Base-by-base conservation (phyloP, 2,113 vertebrate species). In the Carassius carassius region DNA sequence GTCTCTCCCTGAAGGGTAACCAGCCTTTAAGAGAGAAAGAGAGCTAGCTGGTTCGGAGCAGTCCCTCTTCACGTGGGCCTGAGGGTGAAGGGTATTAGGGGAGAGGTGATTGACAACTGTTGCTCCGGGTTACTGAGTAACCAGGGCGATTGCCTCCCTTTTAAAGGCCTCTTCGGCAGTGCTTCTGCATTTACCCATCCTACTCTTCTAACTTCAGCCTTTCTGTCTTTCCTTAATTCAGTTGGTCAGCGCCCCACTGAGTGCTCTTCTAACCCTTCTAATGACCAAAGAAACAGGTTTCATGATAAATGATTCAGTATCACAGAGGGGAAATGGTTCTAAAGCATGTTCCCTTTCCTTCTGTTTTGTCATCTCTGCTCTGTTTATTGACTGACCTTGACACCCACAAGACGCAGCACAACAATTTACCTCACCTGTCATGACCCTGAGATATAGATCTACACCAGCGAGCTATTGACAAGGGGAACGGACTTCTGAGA, bases 21-120 rank as follows among this genome's bases (percentile, higher is more conserved):
- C 19, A 58, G 56, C 56, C 9, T 58, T 58, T 19, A 58, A 58
- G 37, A 44, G 69, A 44, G 67, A n/a, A 37, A 44, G 37, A 73
- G 41, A 90, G 80, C 90, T 85, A 90, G 88, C 82, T 88, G 88
- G 87, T 89, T 89, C 89, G 85, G 87, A 89, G 86, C 92, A 93
- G 94, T 90, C 91, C 85, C 82, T 81, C 81, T 93, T 94, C 93
- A 94, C 91, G 89, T 94, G 93, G 89, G 91, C 90, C 37, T 65
- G 81, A 90, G 93, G 93, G 92, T 92, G 88, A 94, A 93, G 85
- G 94, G 91, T 89, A 94, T 92, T 92, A 91, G 94, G 92, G 91
- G 90, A 94, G 92, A 94, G 94, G 93, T 93, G 91, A 94, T 88
- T 72, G 77, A 88, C 79, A 86, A 91, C 86, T 90, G 78, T 84